These are phyloP conservation scores for Amphiprion percula DNA, from an alignment of 2,113 vertebrate species.

Conservation along the genomic window DNA sequence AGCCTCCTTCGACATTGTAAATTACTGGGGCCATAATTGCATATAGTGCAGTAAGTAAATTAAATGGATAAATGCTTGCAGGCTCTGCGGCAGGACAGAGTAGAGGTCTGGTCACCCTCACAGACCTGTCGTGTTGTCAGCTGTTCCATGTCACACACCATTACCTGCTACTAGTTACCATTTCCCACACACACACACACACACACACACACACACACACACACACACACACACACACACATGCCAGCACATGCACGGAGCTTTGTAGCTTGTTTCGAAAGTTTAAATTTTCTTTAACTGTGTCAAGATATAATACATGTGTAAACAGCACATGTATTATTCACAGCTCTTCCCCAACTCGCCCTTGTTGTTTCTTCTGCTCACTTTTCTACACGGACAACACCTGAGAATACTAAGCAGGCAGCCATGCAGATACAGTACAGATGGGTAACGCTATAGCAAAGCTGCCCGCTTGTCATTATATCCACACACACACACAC, in stretches of 20 bases:
- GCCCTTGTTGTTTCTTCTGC: constrained; percentile 49
- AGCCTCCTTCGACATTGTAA: constrained; percentile 68
- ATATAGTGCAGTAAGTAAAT: constrained; percentile 79
- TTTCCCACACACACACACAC: constrained; percentile 25
- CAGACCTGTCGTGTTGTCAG: constrained; percentile 57
- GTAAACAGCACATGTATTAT: constrained; percentile 64
- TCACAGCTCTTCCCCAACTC: constrained; percentile 57
- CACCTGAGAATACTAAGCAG: constrained; percentile 67
- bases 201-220: constrained; percentile 21
- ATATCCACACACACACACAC: constrained; percentile 4
- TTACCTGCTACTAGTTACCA: constrained; percentile 61
- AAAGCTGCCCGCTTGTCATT: constrained; percentile 48
- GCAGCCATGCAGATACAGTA: constrained; percentile 54
- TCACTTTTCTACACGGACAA: constrained; percentile 23
- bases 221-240: constrained; percentile 11
- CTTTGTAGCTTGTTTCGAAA: constrained; percentile 18
- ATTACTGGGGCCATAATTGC: constrained; percentile 77
- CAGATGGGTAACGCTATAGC: constrained; percentile 51
- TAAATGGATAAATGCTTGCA: constrained; percentile 69
- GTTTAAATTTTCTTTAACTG: constrained; percentile 46
- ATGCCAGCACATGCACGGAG: neutral
- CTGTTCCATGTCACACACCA: constrained; percentile 70
- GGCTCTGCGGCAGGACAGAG: constrained; percentile 46
- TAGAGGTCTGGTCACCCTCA: constrained; percentile 33
- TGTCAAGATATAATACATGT: constrained; percentile 50